Conservation (phyloP, 2,797 vertebrate genomes). For the Pygocentrus nattereri region DNA sequence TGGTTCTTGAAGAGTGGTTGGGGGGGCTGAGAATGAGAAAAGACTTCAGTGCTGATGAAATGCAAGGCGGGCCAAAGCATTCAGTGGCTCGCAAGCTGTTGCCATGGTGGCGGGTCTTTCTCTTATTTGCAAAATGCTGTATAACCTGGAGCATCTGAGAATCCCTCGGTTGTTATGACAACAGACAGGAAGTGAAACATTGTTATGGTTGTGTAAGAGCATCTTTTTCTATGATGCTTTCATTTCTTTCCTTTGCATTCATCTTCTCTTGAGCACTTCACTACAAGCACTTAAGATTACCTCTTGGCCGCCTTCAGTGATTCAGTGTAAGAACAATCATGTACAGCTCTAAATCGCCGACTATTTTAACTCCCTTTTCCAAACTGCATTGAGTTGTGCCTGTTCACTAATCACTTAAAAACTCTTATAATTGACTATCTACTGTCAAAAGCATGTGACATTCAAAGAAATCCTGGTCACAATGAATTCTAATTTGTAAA, state of each 20-base stretch:
- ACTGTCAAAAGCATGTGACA: neutral
- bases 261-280: slow-evolving; percentile 9
- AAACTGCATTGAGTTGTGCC: neutral
- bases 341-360: no score
- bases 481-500: no score
- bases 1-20: slow-evolving; percentile 16
- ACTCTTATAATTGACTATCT: neutral
- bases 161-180: slow-evolving; percentile 74
- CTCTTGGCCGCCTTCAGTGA: neutral
- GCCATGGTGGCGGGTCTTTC: slow-evolving; percentile 57
- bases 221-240: slow-evolving; percentile 32
- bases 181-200: slow-evolving; percentile 74
- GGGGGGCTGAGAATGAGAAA: slow-evolving; percentile 57
- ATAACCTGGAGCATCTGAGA: slow-evolving; percentile 52
- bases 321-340: neutral
- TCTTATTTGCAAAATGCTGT: slow-evolving; percentile 49
- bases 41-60: slow-evolving; percentile 46
- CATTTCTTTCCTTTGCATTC: neutral
- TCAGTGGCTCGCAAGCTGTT: slow-evolving; percentile 59
- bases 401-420: neutral
- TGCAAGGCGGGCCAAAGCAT: slow-evolving; percentile 43
- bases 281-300: neutral
- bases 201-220: slow-evolving; percentile 32
- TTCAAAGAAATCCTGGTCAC: neutral
- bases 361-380: neutral